These are phyloP conservation scores for Lasiurus borealis DNA, from an alignment of 2,113 vertebrate genomes.

Conservation along the genomic window DNA sequence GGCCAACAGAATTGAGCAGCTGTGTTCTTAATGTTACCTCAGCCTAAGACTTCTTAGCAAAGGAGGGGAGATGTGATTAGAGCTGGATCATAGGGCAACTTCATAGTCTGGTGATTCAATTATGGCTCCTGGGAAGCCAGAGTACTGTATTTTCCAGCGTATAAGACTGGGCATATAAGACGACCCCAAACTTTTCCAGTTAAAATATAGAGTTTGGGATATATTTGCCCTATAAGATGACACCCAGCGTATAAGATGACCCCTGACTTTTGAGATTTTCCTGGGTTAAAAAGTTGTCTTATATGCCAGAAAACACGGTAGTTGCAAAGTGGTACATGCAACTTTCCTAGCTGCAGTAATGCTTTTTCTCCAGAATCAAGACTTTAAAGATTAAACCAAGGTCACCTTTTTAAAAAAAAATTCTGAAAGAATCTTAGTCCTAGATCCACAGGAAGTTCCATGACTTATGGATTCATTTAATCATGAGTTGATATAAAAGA, in stretches of 20 bases:
- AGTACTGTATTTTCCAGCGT: too few species aligned
- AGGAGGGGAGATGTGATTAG: neutral
- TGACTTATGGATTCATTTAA: neutral
- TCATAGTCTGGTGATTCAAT: neutral
- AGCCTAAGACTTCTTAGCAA: neutral
- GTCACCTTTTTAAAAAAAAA: neutral
- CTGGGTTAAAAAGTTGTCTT: too few species aligned
- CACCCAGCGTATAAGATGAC: too few species aligned
- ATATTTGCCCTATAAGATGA: too few species aligned
- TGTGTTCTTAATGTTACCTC: neutral
- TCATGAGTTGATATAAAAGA: neutral
- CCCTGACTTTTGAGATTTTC: too few species aligned
- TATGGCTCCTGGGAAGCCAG: neutral
- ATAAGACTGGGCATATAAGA: too few species aligned
- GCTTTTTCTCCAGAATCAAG: neutral
- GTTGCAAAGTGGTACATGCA: neutral
- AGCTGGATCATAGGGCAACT: neutral
- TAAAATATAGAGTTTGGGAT: too few species aligned
- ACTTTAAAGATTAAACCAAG: neutral
- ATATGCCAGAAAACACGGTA: too few species aligned
- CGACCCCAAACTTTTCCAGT: too few species aligned
- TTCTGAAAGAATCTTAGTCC: neutral
- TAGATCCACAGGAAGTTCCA: neutral
- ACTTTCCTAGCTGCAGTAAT: neutral
- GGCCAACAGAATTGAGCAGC: neutral